Conservation (phyloP, 1,140 invertebrate genomes). For the Drosophila repleta region DNA sequence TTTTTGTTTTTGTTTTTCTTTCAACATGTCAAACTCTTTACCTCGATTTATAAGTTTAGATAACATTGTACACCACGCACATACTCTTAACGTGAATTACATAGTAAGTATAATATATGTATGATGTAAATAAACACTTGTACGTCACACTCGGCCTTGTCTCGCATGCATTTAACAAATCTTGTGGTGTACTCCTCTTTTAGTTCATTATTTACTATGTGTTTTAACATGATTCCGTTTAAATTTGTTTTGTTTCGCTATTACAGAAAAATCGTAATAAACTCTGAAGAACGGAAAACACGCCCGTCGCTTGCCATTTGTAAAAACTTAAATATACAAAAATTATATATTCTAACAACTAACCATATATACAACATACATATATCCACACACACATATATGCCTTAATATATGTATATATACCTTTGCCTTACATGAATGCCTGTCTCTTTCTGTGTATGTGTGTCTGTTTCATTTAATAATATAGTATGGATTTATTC, state of each 20-base stretch:
- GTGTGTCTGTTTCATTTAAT: slow-evolving; percentile 65
- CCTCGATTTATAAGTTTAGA: slow-evolving; percentile 50
- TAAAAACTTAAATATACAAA: slow-evolving; percentile 79
- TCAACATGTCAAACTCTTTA: slow-evolving; percentile 70
- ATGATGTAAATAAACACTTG: slow-evolving; percentile 41
- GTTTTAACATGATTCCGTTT: slow-evolving; percentile 45
- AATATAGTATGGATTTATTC: slow-evolving; percentile 53
- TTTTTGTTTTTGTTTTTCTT: slow-evolving; percentile 12
- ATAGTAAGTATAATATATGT: slow-evolving; percentile 26
- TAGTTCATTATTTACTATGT: slow-evolving; percentile 6
- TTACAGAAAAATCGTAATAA: slow-evolving; percentile 37
- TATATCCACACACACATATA: slow-evolving; percentile 29
- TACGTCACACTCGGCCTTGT: slow-evolving; percentile 22
- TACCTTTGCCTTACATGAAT: slow-evolving; percentile 52
- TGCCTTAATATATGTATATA: slow-evolving; percentile 49
- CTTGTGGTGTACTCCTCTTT: slow-evolving; percentile 35
- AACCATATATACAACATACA: slow-evolving; percentile 57
- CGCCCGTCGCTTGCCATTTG: slow-evolving; percentile 44
- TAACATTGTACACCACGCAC: slow-evolving; percentile 46
- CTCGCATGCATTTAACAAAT: slow-evolving; percentile 34
- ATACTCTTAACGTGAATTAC: slow-evolving; percentile 29
- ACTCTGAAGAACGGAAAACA: slow-evolving; percentile 59
- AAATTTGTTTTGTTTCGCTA: slow-evolving; percentile 39
- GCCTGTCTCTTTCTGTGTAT: slow-evolving; percentile 32
- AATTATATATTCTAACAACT: slow-evolving; percentile 73